Conservation (phyloP, 1,140 invertebrate genomes). For the Zaprionus lachaisei region DNA sequence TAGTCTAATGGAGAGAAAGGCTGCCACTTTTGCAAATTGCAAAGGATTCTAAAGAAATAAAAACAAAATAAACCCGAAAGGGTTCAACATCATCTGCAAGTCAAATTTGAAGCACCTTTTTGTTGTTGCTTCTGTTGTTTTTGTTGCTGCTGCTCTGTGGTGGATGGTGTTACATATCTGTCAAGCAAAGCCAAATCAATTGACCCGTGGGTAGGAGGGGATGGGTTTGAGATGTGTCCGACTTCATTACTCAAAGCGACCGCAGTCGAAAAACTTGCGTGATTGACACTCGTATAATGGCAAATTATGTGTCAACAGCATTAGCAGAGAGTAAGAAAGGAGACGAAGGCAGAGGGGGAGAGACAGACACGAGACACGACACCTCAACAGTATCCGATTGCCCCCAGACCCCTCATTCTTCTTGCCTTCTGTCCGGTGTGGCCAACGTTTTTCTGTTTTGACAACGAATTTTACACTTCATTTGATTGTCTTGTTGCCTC, state of each 20-base stretch:
- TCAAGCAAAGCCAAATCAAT: conserved; percentile 25
- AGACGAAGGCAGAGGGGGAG: neutral
- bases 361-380: conserved; percentile 8
- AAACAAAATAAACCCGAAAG: neutral
- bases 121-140: neutral
- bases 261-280: conserved; percentile 16
- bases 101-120: conserved; percentile 37
- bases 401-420: neutral
- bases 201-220: neutral
- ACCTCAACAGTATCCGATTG: conserved; percentile 28
- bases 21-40: conserved; percentile 47
- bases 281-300: conserved; percentile 61
- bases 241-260: conserved; percentile 32
- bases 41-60: neutral
- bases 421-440: neutral
- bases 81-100: conserved; percentile 46
- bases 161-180: conserved; percentile 10
- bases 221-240: neutral
- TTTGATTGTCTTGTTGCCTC: conserved; percentile 36
- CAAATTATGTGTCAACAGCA: conserved; percentile 58
- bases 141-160: neutral
- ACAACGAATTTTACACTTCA: conserved; percentile 65
- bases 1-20: conserved; percentile 3
- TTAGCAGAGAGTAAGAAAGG: neutral
- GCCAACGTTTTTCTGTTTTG: conserved; percentile 43